Percentiles rank a stretch among this genome's conserved stretches.
Evolutionary conservation across 2,888 invertebrate genomes (phyloP).

Genomic region (Gymnosoma rotundatum): DNA sequence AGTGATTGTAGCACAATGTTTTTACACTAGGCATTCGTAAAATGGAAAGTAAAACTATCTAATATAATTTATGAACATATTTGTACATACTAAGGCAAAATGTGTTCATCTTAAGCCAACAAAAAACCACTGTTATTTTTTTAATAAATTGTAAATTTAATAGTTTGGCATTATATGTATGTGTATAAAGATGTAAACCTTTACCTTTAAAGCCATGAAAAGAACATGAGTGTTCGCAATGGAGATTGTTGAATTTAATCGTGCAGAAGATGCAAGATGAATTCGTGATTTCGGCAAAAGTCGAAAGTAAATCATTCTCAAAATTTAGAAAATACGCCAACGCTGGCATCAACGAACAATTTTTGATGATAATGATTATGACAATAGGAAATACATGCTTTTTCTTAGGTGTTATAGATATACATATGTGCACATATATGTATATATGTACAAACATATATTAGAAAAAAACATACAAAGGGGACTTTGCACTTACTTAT

Average conservation of each 20-base stretch:
- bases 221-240: slow-evolving; percentile 12
- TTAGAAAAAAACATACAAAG: not conserved
- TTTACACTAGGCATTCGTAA: not conserved
- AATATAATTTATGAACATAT: not conserved
- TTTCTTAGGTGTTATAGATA: not conserved
- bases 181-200: not conserved
- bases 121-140: not conserved
- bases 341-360: slow-evolving; percentile 48
- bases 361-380: slow-evolving; percentile 66
- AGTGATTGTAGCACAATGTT: not conserved
- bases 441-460: not conserved
- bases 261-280: slow-evolving; percentile 75
- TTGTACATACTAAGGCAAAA: no score
- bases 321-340: slow-evolving; percentile 71
- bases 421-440: not conserved
- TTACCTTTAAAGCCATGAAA: not conserved
- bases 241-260: slow-evolving; percentile 73
- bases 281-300: slow-evolving; percentile 80
- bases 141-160: slow-evolving; percentile 4
- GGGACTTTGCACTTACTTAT: not conserved
- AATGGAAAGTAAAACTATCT: slow-evolving; percentile 5
- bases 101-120: not conserved
- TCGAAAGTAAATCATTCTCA: slow-evolving; percentile 79
- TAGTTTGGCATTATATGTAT: slow-evolving; percentile 1
- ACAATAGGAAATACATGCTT: slow-evolving; percentile 46